Conservation (phyloP, 2,113 vertebrate genomes). For the Alaudala cheleensis region DNA sequence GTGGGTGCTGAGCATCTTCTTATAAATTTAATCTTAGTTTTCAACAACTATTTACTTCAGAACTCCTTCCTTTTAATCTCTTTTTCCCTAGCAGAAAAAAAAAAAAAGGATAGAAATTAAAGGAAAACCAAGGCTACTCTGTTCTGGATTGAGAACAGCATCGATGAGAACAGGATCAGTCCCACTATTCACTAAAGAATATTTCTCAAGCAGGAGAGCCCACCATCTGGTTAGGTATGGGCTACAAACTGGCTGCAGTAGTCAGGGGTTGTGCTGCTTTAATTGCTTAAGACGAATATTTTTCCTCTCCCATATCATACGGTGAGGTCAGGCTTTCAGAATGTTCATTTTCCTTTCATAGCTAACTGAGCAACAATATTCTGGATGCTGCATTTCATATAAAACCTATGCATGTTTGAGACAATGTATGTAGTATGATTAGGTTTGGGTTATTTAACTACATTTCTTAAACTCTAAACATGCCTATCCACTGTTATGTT, state of each 20-base stretch:
- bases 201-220: not conserved
- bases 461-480: not conserved
- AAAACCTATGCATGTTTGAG: not conserved
- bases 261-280: not conserved
- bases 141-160: not conserved
- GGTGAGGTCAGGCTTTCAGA: not conserved
- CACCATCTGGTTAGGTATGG: not conserved
- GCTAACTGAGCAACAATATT: not conserved
- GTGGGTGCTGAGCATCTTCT: not conserved
- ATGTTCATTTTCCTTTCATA: not conserved
- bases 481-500: not conserved
- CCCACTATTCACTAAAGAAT: not conserved
- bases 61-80: not conserved
- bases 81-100: not conserved
- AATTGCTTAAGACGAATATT: not conserved
- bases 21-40: slow-evolving; percentile 8
- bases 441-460: not conserved
- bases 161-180: not conserved
- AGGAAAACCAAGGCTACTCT: not conserved
- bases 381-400: not conserved
- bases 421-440: not conserved
- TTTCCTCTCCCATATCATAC: not conserved
- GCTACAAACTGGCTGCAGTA: not conserved
- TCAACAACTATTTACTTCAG: not conserved
- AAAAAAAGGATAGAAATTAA: not conserved